Evolutionary conservation across 1,140 invertebrate genomes (phyloP).

Genomic region (Drosophila nigromelanica): DNA sequence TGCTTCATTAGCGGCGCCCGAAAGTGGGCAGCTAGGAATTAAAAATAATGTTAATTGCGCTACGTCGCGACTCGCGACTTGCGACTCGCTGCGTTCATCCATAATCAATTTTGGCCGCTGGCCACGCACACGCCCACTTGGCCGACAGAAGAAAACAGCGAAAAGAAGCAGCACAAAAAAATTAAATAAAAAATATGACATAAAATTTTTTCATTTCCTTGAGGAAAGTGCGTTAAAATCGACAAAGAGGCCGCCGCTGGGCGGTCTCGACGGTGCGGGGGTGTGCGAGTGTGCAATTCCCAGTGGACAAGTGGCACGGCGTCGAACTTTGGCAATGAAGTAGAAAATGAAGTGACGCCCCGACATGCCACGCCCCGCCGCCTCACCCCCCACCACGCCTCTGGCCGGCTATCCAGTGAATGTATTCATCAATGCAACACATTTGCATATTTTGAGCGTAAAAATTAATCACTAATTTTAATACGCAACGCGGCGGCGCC

Average conservation of each 20-base stretch:
- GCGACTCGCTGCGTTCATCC: constrained; percentile 60
- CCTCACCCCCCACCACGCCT: constrained; percentile 1
- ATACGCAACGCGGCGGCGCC: constrained; percentile 61
- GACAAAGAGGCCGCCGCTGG: constrained; percentile 33
- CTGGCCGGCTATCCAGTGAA: constrained; percentile 41
- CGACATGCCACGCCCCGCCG: constrained; percentile 30
- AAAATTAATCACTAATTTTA: constrained; percentile 84
- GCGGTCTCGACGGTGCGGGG: background rate
- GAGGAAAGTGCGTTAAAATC: constrained; percentile 53
- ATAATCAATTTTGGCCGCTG: constrained; percentile 79
- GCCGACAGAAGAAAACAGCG: constrained; percentile 9
- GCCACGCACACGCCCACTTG: constrained; percentile 42
- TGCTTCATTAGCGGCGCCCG: constrained; percentile 74
- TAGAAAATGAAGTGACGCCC: constrained; percentile 81
- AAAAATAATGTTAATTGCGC: constrained; percentile 81
- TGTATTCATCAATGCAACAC: constrained; percentile 81
- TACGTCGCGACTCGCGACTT: constrained; percentile 37
- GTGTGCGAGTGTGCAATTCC: constrained; percentile 45
- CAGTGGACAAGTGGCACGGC: constrained; percentile 57
- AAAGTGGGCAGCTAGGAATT: constrained; percentile 61
- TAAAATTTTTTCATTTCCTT: constrained; percentile 79
- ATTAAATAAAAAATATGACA: constrained; percentile 73
- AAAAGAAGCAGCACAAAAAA: constrained; percentile 20
- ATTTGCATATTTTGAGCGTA: constrained; percentile 82
- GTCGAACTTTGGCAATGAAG: constrained; percentile 81